phyloP scores from a whole-genome alignment of 2,113 vertebrate species.

The Vireo altiloquus region DNA sequence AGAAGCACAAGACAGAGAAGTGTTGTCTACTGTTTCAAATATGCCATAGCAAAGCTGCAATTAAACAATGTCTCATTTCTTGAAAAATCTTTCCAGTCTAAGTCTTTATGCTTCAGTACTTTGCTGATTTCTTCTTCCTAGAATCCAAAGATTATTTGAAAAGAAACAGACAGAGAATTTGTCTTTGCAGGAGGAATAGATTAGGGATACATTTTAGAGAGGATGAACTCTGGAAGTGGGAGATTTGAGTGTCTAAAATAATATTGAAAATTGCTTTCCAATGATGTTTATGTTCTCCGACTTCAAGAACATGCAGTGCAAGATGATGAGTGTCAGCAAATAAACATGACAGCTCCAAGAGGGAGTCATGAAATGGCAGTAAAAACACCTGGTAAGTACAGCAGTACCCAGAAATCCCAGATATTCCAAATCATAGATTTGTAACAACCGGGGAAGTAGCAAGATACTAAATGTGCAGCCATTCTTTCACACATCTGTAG shows the following conservation, averaged over 20 bases:
- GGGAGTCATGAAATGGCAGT: background rate
- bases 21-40: background rate
- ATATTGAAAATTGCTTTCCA: constrained; percentile 34
- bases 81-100: background rate
- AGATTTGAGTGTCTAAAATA: background rate
- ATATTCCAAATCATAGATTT: constrained; percentile 19
- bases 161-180: constrained; percentile 35
- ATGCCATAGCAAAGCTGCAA: background rate
- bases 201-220: constrained; percentile 27
- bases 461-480: background rate
- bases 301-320: background rate
- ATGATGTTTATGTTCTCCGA: constrained; percentile 7
- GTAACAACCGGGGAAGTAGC: background rate
- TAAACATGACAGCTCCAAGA: constrained; percentile 34
- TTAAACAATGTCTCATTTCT: background rate
- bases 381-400: constrained; percentile 7
- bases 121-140: constrained; percentile 14
- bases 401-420: background rate
- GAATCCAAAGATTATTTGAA: constrained; percentile 34
- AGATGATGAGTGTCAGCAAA: constrained; percentile 29
- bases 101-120: background rate
- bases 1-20: background rate
- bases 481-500: background rate
- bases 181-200: constrained; percentile 33
- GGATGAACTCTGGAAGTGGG: constrained; percentile 4